Evolutionary conservation across 2,888 invertebrate genomes (phyloP), one percentile per base, ranked within the genome.

Genomic region (Drosophila antonietae): DNA sequence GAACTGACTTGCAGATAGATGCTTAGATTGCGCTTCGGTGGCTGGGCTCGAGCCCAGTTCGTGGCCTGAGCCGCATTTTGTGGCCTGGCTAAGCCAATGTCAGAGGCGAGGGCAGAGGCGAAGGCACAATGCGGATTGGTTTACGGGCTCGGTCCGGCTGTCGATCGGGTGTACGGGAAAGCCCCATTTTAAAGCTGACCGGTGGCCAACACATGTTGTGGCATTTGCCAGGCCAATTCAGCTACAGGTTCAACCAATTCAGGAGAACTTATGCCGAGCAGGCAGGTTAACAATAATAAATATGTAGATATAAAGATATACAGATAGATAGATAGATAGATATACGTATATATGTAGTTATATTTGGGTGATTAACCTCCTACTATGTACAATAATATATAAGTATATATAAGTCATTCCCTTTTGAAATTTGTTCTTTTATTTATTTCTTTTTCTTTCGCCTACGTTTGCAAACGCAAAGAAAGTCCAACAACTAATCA

Each of bases 111-210:
- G 55, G 55, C 56, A 20, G 33, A 44, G 20, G 56, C 55, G 28
- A 49, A 59, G 60, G 67, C 70, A 73, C 49, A 75, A 65, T 58
- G 65, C 75, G 65, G 64, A 74, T 77, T 49, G 65, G 35, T 44
- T 43, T 51, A 51, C 47, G 68, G 63, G 49, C 46, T 39, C 56
- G 23, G 56, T 37, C 56, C 41, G 56, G 28, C 43, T 41, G 43
- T 43, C 28, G 56, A 43, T 20, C 33, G 57, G 33, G 44, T 61
- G 63, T 39, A 37, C 66, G 83, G 84, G 84, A 84, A 84, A 84
- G 84, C 84, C 84, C 84, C 83, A 86, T 79, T 37, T 64, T 83
- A 82, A 84, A 86, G 86, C 86, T 82, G 82, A 44, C 20, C 72
- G 57, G 68, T 69, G 65, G 64, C 52, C 76, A 79, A 72, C 85